Base-by-base conservation (phyloP, 92 coral and sea anemone species). In the Meandrina meandrites region DNA sequence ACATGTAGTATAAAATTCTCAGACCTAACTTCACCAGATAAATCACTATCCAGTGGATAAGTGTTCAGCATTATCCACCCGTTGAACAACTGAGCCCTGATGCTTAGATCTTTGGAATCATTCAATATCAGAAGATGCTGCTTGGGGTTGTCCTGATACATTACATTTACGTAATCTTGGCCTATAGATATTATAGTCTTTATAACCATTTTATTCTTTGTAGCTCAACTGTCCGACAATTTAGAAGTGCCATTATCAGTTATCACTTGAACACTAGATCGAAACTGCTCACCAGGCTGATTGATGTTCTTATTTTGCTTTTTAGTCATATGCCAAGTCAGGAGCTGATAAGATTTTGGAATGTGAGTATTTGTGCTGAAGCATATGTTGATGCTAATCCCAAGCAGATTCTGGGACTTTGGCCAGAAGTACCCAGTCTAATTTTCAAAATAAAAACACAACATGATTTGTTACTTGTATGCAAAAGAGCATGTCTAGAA, bases 271-370 rank as follows among this genome's bases (percentile, higher is more conserved):
- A 22, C 27, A n/a, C 67, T 22, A 4, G 28, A 21, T 28, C 67
- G 22, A 60, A 0, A 16, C 70, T 64, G 70, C 19, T n/a, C 16
- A n/a, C n/a, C n/a, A 64, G 30, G 30, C 30, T 71, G 1, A 71
- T 10, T 17, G 16, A 36, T 53, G 31, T n/a, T 50, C 13, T 69
- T 37, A 19, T 85, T 60, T 85, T 66, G 15, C 56, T 51, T 53
- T 47, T 42, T 31, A 85, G 88, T 40, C 82, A 85, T 50, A 28
- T 80, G 67, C 88, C 88, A 77, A 67, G 77, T 50, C 76, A 85
- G 42, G 77, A 85, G 40, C 88, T 85, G 16, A 36, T 78, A 32
- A 85, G 88, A 68, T 85, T 85, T 62, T 85, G 88, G 88, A 21
- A 0, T 17, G 88, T 85, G 60, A 85, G 88, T 85, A 62, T 85